These are phyloP conservation scores for Paedocypris micromegethes DNA, from an alignment of 2,797 vertebrate species.

Conservation along the genomic window DNA sequence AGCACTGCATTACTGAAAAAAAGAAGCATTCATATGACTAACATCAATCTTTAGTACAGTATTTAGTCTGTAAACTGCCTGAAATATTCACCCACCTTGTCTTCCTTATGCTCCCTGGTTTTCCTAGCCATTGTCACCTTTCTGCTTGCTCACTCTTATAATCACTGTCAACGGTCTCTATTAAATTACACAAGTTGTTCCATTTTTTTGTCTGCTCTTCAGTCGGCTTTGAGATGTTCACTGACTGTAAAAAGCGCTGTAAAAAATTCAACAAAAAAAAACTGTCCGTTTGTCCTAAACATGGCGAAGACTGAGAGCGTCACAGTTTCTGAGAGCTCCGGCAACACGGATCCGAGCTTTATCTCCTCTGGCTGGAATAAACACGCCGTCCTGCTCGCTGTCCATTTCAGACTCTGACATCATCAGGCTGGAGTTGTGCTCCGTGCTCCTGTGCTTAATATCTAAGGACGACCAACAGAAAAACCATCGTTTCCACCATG, in stretches of 20 bases:
- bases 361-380: conserved; percentile 72
- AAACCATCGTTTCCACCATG: background rate
- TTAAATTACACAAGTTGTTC: no score
- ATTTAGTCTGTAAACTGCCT: no score
- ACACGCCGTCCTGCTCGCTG: conserved; percentile 85
- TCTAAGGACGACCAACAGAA: conserved; percentile 58
- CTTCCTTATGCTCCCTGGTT: no score
- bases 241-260: background rate
- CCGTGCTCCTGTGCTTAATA: conserved; percentile 87
- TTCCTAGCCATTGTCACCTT: no score
- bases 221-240: no score
- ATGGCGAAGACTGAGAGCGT: conserved; percentile 67
- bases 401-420: conserved; percentile 90
- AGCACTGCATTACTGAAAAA: conserved; percentile 9
- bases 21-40: background rate
- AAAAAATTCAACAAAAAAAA: background rate
- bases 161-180: no score
- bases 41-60: no score
- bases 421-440: conserved; percentile 91
- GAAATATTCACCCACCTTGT: no score
- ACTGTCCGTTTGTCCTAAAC: conserved; percentile 52
- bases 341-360: conserved; percentile 64
- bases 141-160: no score
- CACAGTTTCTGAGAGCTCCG: conserved; percentile 65
- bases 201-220: conserved; percentile 4